Percentiles rank a stretch among this genome's conserved stretches.
Evolutionary conservation across 2,888 invertebrate species (phyloP).

Genomic region (Halocaridina rubra): DNA sequence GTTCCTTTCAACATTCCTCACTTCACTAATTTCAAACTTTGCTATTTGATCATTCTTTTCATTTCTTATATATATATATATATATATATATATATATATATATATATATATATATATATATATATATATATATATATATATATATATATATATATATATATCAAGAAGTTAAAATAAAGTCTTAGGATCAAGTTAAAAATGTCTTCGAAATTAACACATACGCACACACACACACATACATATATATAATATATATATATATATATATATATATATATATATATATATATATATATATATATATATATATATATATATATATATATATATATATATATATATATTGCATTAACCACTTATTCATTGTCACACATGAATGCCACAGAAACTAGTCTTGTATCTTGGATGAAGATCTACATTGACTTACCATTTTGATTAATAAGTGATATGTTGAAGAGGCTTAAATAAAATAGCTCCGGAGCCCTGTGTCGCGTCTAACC

Average conservation of each 20-base stretch:
- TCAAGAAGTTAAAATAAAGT: too few species aligned
- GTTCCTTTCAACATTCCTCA: too few species aligned
- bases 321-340: background rate
- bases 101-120: too few species aligned
- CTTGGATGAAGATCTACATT: background rate
- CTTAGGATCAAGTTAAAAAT: too few species aligned
- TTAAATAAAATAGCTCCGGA: background rate
- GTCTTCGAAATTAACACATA: too few species aligned
- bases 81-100: too few species aligned
- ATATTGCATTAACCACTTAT: background rate
- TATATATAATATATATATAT: background rate
- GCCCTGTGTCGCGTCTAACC: constrained; percentile 38
- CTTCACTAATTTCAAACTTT: too few species aligned
- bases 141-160: too few species aligned
- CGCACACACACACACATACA: too few species aligned
- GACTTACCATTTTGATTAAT: constrained; percentile 23
- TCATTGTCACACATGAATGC: background rate
- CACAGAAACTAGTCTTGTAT: background rate
- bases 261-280: background rate
- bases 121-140: too few species aligned
- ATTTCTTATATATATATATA: too few species aligned
- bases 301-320: background rate
- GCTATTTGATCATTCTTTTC: too few species aligned
- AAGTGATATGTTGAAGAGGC: background rate
- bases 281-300: background rate